A percentile compares a stretch with the other conserved stretches of the same genome.
Evolutionary conservation across 1,140 invertebrate species (phyloP).

Genomic region (Aphelinus atriplicis): DNA sequence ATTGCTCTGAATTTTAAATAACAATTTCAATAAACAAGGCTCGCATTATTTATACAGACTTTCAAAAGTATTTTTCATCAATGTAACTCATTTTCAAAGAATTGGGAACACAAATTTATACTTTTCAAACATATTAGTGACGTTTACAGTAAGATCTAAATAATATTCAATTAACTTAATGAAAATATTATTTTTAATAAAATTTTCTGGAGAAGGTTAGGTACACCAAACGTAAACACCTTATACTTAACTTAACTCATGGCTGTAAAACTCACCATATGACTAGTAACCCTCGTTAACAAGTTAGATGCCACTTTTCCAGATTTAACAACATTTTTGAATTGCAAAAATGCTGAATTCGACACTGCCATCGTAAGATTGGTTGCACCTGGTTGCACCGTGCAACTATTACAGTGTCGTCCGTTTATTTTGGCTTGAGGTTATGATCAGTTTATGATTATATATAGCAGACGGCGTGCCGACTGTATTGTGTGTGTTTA

Average conservation of each 20-base stretch:
- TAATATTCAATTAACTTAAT: neutral
- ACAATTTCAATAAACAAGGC: neutral
- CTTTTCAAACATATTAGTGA: too few species aligned
- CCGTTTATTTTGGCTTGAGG: slow-evolving; percentile 17
- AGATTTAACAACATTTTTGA: slow-evolving; percentile 32
- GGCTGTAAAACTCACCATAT: slow-evolving; percentile 19
- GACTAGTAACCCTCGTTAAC: slow-evolving; percentile 11
- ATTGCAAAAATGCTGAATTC: slow-evolving; percentile 28
- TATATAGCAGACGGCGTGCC: too few species aligned
- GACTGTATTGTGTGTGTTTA: too few species aligned
- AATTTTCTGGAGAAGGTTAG: neutral
- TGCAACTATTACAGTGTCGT: too few species aligned
- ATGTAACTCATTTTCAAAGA: too few species aligned
- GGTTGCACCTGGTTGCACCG: too few species aligned
- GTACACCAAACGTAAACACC: neutral
- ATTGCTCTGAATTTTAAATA: slow-evolving; percentile 30
- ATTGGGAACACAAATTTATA: too few species aligned
- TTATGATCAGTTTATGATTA: neutral
- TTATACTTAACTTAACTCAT: too few species aligned
- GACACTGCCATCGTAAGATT: slow-evolving; percentile 20
- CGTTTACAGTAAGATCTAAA: neutral
- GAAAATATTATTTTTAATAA: neutral
- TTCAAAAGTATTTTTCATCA: neutral
- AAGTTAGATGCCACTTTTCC: slow-evolving; percentile 8
- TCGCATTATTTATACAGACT: slow-evolving; percentile 6